phyloP scores from a whole-genome alignment of 2,797 vertebrate species.

The Pipistrellus kuhlii region DNA sequence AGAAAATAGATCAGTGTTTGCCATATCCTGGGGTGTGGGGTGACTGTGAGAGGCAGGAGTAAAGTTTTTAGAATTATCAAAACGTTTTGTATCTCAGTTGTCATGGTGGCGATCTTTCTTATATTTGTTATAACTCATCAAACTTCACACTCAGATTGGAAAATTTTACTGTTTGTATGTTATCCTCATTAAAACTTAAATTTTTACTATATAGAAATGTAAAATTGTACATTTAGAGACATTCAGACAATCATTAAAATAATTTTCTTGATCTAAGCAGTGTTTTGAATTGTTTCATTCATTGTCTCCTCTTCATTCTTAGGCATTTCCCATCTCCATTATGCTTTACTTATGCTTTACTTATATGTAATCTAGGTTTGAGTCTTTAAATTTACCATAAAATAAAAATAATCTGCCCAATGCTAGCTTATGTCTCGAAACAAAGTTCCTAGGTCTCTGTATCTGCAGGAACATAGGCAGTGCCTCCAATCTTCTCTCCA shows the following conservation, averaged over 20 bases:
- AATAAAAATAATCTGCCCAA: not conserved
- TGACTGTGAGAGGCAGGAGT: no score
- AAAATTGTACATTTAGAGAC: not conserved
- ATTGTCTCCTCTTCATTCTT: not conserved
- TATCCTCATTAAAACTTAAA: not conserved
- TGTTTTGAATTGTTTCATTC: not conserved
- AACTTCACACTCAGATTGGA: no score
- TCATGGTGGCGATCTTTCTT: not conserved
- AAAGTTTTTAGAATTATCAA: not conserved
- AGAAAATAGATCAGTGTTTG: no score
- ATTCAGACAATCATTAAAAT: not conserved
- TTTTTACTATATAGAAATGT: not conserved
- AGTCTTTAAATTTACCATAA: not conserved
- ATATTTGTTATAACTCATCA: not conserved
- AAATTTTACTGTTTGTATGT: not conserved
- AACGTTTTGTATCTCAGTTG: not conserved
- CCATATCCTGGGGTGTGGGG: no score
- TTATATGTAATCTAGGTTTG: not conserved
- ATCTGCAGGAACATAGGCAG: constrained; percentile 43
- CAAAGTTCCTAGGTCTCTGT: not conserved
- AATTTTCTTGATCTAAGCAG: not conserved
- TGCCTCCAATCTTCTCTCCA: not conserved
- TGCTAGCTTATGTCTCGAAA: not conserved
- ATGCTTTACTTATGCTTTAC: not conserved
- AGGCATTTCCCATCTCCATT: not conserved